Percentiles rank a stretch among this genome's conserved stretches.
Conservation (phyloP, 2,888 invertebrate genomes). For the Willowsia nigromaculata region DNA sequence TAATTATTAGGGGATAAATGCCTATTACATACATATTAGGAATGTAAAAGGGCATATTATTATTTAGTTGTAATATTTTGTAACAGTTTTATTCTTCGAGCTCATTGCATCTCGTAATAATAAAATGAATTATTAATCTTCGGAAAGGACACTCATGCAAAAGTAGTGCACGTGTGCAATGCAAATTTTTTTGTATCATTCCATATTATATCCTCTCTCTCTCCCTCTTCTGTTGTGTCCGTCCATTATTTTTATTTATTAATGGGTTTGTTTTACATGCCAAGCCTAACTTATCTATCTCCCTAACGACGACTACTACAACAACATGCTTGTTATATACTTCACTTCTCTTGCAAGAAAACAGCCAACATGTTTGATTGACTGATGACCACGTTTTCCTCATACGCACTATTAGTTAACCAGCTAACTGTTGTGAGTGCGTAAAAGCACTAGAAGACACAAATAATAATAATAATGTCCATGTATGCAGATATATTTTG, state of each 20-base stretch:
- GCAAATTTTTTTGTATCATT: conserved; percentile 43
- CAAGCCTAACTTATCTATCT: conserved; percentile 34
- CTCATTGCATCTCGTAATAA: too few species aligned
- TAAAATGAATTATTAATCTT: background rate
- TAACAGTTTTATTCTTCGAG: too few species aligned
- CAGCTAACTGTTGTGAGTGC: background rate
- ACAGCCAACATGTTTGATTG: conserved; percentile 19
- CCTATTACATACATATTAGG: too few species aligned
- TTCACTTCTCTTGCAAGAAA: too few species aligned
- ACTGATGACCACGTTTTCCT: background rate
- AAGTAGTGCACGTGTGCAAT: conserved; percentile 35
- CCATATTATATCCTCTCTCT: too few species aligned
- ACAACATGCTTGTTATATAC: too few species aligned
- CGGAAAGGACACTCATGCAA: background rate
- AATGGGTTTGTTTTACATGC: conserved; percentile 53
- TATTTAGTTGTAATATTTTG: too few species aligned
- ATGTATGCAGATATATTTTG: background rate
- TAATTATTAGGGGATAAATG: too few species aligned
- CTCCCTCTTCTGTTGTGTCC: background rate
- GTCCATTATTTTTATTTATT: conserved; percentile 33
- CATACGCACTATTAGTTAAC: background rate
- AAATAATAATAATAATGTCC: background rate
- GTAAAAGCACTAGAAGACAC: background rate
- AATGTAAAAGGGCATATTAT: too few species aligned
- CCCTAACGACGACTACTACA: too few species aligned